phyloP scores from a whole-genome alignment of 2,888 invertebrate genomes.

The Carpatolechia fugitivella region DNA sequence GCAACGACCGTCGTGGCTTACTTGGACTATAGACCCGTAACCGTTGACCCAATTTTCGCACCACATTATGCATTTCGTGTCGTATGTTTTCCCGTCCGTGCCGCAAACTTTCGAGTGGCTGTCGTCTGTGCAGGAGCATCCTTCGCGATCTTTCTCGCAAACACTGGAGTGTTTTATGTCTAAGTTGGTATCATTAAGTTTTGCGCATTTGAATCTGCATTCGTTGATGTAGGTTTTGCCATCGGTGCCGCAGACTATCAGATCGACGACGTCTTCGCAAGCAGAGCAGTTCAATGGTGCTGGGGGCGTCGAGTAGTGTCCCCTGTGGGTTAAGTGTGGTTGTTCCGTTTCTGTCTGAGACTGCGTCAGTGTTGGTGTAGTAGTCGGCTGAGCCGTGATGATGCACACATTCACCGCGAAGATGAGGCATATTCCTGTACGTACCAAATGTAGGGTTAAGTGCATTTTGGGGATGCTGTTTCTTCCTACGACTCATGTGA shows the following conservation, averaged over 20 bases:
- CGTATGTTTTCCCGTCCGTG: conserved; percentile 25
- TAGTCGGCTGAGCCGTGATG: background rate
- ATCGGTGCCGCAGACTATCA: conserved; percentile 23
- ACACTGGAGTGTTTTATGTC: background rate
- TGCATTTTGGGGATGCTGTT: too few relatives aligned
- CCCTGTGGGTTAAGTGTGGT: background rate
- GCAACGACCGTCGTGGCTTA: background rate
- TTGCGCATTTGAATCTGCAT: conserved; percentile 11
- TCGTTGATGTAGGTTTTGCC: conserved; percentile 22
- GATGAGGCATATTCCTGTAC: background rate
- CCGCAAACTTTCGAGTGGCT: conserved; percentile 24
- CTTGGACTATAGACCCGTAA: background rate
- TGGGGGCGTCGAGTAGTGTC: background rate
- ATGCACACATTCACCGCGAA: background rate
- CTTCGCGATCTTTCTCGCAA: background rate
- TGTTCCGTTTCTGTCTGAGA: background rate
- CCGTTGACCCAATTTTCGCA: conserved; percentile 2
- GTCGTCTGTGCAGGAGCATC: conserved; percentile 22
- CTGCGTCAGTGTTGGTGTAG: background rate
- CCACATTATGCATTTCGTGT: conserved; percentile 20
- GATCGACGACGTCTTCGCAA: background rate
- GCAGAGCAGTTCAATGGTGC: background rate
- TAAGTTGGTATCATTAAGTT: background rate
- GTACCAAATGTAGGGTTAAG: background rate
- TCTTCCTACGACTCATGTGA: too few relatives aligned